Evolutionary conservation across 2,113 vertebrate species (phyloP), one percentile per base, ranked within the genome.

Genomic region (Trichomycterus rosablanca): DNA sequence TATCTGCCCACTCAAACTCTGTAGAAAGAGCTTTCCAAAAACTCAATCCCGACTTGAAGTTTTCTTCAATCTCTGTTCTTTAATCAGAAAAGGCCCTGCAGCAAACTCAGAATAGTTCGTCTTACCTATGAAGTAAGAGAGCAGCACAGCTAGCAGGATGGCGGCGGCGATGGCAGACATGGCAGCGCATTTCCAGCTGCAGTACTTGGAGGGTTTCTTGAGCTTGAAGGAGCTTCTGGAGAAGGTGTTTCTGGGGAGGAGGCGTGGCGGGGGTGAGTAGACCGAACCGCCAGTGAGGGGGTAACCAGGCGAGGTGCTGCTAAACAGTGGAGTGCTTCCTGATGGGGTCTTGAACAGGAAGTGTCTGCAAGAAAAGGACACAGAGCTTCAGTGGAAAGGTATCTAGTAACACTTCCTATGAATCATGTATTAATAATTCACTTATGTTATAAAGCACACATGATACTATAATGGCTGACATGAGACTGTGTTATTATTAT

Each of bases 321-420:
- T 94, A 74, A 94, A 93, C 59, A 94, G 85, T 0, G 92, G 92
- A 3, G 92, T 93, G 65, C 89, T 92, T 76, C 92, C 92, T 3
- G 92, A 92, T 11, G 91, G 92, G 12, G 92, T 92, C 81, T 94
- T 94, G 50, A 94, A 93, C 73, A 94, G 89, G 74, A 94, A 94
- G 75, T 94, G 92, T 74, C 92, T 94, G 67, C 10, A 20, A 26
- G 19, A 11, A 37, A 16, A 49, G 44, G 20, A 24, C 35, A 28
- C 20, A 34, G 20, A 26, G 16, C 39, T 53, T 23, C 26, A 40
- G 34, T 12, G 34, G 11, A 37, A n/a, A n/a, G n/a, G n/a, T n/a
- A 37, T 37, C 7, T 11, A 37, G 9, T 11, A 37, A 10, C 7
- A 37, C 7, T 11, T 3, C 3, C 7, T 37, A 12, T 37, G 30